phyloP scores from a whole-genome alignment of 2,888 invertebrate species.

The Cyrtodaria siliqua region DNA sequence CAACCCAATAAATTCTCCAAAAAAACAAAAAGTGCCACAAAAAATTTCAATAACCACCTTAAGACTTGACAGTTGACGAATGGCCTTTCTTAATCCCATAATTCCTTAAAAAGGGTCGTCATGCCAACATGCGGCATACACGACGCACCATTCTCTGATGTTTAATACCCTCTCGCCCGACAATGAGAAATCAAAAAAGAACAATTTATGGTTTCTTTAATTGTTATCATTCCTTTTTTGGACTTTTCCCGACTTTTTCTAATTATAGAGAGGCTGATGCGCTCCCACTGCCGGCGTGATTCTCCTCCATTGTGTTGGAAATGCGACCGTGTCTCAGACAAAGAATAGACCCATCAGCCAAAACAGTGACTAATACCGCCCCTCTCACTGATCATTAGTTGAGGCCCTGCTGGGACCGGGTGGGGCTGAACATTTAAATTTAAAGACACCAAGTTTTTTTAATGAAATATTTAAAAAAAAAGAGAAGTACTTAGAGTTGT shows the following conservation, averaged over 20 bases:
- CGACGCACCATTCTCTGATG: conserved; percentile 33
- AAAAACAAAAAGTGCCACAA: too few relatives aligned
- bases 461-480: too few relatives aligned
- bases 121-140: conserved; percentile 26
- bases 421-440: too few relatives aligned
- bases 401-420: too few relatives aligned
- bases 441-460: too few relatives aligned
- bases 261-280: conserved; percentile 45
- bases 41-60: not conserved
- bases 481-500: too few relatives aligned
- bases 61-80: conserved; percentile 29
- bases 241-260: conserved; percentile 13
- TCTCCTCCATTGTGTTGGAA: conserved; percentile 22
- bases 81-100: conserved; percentile 40
- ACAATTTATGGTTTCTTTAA: conserved; percentile 61
- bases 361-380: conserved; percentile 17
- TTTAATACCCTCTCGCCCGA: conserved; percentile 47
- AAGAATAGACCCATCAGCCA: conserved; percentile 4
- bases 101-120: conserved; percentile 40
- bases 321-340: conserved; percentile 18
- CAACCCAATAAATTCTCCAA: too few relatives aligned
- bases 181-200: conserved; percentile 48
- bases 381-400: not conserved
- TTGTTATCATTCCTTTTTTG: conserved; percentile 52
- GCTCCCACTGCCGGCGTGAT: conserved; percentile 26